Conservation (phyloP, 2,797 vertebrate genomes). For the Myotis pilosus region DNA sequence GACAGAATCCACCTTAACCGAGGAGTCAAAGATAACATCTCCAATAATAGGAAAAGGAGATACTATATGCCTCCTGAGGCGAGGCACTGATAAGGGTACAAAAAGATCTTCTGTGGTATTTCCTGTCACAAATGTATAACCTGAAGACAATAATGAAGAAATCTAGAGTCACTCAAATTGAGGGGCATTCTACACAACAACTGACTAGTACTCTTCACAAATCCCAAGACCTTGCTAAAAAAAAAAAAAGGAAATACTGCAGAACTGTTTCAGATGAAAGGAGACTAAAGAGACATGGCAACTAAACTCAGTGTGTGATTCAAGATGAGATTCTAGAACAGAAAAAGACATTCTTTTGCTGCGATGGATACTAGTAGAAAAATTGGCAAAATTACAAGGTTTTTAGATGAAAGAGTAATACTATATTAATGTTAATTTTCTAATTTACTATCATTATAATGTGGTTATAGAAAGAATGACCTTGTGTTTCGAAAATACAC, state of each 20-base stretch:
- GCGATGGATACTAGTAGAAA: background rate
- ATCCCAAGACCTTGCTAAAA: background rate
- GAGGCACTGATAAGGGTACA: background rate
- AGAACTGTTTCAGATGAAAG: slow-evolving; percentile 6
- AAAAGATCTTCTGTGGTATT: background rate
- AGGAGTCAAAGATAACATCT: background rate
- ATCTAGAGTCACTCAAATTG: background rate
- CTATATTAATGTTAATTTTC: background rate
- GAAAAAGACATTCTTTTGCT: background rate
- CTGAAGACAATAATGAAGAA: background rate
- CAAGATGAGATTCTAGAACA: background rate
- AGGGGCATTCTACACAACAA: background rate
- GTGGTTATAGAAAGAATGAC: background rate
- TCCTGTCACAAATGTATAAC: background rate
- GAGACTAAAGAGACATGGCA: background rate
- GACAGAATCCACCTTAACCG: background rate
- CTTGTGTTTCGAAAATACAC: background rate
- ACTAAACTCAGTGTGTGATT: background rate
- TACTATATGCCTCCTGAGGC: background rate
- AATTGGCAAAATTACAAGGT: background rate
- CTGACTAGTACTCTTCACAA: background rate
- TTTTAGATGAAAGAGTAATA: background rate
- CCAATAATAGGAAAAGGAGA: background rate
- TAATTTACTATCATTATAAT: background rate
- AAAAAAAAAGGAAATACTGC: background rate